phyloP scores from a whole-genome alignment of 2,113 vertebrate genomes.

The Gorsachius goisagi region DNA sequence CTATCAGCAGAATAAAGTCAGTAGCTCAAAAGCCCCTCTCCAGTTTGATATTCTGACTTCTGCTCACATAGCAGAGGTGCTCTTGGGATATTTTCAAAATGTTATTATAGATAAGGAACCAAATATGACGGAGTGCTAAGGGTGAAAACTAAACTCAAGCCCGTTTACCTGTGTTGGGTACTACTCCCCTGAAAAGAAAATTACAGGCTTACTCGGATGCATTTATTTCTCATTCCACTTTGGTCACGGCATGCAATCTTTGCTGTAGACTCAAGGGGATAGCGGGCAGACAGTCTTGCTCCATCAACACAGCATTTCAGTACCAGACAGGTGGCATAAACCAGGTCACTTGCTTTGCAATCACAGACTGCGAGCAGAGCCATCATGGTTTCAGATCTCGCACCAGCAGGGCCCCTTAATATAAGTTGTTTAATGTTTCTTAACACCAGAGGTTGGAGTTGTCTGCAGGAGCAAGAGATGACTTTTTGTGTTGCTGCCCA shows the following conservation, averaged over 20 bases:
- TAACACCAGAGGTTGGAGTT: background rate
- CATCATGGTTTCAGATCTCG: background rate
- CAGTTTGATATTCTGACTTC: background rate
- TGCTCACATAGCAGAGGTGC: background rate
- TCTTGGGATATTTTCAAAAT: background rate
- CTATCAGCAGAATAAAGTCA: background rate
- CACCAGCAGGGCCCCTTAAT: background rate
- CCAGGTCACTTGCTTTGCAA: accelerated
- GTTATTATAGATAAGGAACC: background rate
- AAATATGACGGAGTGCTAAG: background rate
- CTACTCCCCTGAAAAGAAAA: background rate
- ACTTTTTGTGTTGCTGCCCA: background rate
- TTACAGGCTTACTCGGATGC: background rate
- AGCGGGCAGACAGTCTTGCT: background rate
- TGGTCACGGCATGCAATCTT: background rate
- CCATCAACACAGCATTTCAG: background rate
- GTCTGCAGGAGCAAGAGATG: background rate
- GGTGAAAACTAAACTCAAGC: background rate
- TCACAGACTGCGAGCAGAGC: background rate
- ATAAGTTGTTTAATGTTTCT: background rate
- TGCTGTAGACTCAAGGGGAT: background rate
- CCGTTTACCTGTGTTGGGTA: background rate
- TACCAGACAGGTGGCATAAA: background rate
- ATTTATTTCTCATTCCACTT: background rate
- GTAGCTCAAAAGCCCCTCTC: background rate